Conservation (phyloP, 2,113 vertebrate genomes). For the Bettongia penicillata region DNA sequence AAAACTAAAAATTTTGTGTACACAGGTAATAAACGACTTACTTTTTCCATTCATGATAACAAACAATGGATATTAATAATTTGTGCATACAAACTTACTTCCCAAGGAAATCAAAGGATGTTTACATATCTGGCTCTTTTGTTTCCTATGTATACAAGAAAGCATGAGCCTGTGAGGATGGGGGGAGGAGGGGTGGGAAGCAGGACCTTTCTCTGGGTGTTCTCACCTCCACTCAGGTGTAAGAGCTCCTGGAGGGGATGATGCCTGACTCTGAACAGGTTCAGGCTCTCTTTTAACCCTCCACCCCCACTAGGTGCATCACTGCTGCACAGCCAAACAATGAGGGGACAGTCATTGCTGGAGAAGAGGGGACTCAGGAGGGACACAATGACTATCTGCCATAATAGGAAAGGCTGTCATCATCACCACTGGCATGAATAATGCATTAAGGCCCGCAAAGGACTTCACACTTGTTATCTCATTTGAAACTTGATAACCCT, state of each 20-base stretch:
- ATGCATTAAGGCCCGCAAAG: no score
- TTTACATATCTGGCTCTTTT: not conserved
- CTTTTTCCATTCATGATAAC: not conserved
- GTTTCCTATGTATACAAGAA: not conserved
- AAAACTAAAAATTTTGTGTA: not conserved
- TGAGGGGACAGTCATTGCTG: not conserved
- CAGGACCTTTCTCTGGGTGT: not conserved
- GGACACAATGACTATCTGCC: no score
- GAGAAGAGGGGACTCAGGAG: no score
- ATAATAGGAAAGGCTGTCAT: no score
- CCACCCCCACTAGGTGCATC: no score
- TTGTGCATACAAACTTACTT: not conserved
- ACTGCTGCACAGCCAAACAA: not conserved
- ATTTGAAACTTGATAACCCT: no score
- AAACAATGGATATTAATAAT: not conserved
- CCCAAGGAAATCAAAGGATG: not conserved
- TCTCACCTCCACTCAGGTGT: not conserved
- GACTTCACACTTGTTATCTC: no score
- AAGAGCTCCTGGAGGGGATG: not conserved
- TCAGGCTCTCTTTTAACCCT: not conserved
- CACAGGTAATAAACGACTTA: not conserved
- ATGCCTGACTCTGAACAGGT: not conserved
- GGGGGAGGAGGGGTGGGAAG: not conserved
- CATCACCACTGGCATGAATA: no score
- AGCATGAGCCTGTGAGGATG: not conserved